phyloP scores from a whole-genome alignment of 2,888 invertebrate species.

The Graphium colonna region DNA sequence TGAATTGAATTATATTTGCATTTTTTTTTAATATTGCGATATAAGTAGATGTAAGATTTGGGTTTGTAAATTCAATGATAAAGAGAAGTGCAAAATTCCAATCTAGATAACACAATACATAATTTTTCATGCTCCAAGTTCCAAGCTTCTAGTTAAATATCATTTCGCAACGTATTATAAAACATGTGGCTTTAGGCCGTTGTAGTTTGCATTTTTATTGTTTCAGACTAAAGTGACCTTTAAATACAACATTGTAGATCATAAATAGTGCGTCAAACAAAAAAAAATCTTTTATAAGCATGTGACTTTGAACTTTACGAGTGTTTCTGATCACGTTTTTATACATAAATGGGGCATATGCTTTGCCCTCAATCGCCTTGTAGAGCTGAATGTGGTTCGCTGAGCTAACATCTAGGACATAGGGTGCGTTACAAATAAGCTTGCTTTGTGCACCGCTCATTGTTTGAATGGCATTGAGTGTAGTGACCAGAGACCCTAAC shows the following conservation, averaged over 20 bases:
- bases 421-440: constrained; percentile 36
- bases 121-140: too few species aligned
- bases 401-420: constrained; percentile 26
- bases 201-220: not conserved
- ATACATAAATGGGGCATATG: constrained; percentile 37
- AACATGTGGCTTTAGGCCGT: not conserved
- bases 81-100: not conserved
- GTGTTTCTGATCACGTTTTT: constrained; percentile 45
- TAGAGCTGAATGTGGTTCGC: constrained; percentile 21
- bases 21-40: too few species aligned
- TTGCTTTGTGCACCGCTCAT: constrained; percentile 45
- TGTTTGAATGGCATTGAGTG: constrained; percentile 56
- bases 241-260: constrained; percentile 16
- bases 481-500: constrained; percentile 52
- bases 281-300: constrained; percentile 33
- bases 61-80: too few species aligned
- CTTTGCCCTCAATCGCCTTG: constrained; percentile 27
- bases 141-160: too few species aligned
- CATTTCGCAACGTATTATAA: too few species aligned
- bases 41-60: too few species aligned
- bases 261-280: constrained; percentile 18
- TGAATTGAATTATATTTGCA: too few species aligned
- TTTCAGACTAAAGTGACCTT: constrained; percentile 5
- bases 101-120: not conserved
- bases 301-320: constrained; percentile 49